Evolutionary conservation across 2,888 invertebrate species (phyloP), one percentile per base, ranked within the genome.

Genomic region (Syritta pipiens): DNA sequence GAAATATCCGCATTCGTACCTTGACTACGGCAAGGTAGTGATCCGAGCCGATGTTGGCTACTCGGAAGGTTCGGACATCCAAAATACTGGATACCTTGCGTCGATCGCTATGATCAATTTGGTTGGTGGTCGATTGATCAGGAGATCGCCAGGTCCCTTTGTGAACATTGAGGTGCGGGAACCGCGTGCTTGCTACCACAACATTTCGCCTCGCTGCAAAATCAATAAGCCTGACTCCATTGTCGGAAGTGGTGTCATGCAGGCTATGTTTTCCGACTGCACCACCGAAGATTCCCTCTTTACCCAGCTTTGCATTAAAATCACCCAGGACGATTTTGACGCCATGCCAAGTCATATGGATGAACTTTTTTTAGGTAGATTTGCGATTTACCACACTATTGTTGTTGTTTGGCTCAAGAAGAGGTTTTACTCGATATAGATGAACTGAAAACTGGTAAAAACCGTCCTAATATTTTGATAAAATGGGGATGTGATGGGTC

Each of bases 401-500:
- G n/a, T n/a, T n/a, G n/a, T 46, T 42, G 57, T 20, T 42, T 28
- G 10, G 10, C 17, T 57, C 19, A 30, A 10, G 20, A 28, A 10
- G 12, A 42, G 5, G 19, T 30, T 7, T 12, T 19, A 22, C 4
- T 40, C 5, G 14, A 19, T 4, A 5, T 55, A n/a, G 40, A 40
- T 30, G 42, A 19, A 10, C 20, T 42, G 9, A n/a, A 9, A 9
- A 42, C 7, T 19, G 57, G 42, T 19, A 19, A 46, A 37, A 62
- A 32, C 17, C 17, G 5, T 7, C 32, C 37, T 3, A 19, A 37
- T 17, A 35, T 48, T 26, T 40, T 62, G 12, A 26, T 48, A 2
- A 62, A 62, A 17, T 62, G 48, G 44, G 44, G 44, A 14, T 35
- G 24, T 14, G 59, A 59, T 32, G 44, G 59, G 7, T 40, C 57